phyloP scores from a whole-genome alignment of 2,797 vertebrate species.

The Sebastiscus albofasciatus region DNA sequence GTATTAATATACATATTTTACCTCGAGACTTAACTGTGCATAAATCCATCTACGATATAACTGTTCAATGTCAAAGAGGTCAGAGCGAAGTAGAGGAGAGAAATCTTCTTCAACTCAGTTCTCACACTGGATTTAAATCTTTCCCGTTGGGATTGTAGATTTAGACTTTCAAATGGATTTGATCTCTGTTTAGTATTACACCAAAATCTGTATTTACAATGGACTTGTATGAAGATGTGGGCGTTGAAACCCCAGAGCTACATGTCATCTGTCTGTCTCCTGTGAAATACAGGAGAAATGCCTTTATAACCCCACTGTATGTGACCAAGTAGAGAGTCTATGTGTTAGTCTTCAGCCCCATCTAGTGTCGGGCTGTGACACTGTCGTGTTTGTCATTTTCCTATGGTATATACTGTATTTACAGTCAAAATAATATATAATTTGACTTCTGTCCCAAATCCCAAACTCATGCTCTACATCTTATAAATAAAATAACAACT shows the following conservation, averaged over 20 bases:
- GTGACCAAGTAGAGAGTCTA: background rate
- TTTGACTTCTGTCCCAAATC: background rate
- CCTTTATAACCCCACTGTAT: background rate
- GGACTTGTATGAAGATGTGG: background rate
- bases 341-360: slow-evolving; percentile 67
- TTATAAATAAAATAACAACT: background rate
- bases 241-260: background rate
- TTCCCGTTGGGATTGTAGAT: background rate
- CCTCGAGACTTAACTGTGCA: background rate
- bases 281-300: background rate
- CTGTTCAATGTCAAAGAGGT: slow-evolving; percentile 66
- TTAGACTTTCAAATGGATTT: slow-evolving; percentile 3
- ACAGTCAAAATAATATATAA: background rate
- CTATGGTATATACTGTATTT: too few species aligned
- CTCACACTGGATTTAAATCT: slow-evolving; percentile 64
- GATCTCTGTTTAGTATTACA: background rate
- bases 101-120: slow-evolving; percentile 59
- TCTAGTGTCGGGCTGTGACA: slow-evolving; percentile 63
- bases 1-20: slow-evolving; percentile 37
- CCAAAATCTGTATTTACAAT: slow-evolving; percentile 18
- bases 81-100: slow-evolving; percentile 42
- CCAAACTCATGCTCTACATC: background rate
- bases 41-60: slow-evolving; percentile 37
- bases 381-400: background rate
- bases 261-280: background rate